phyloP scores from a whole-genome alignment of 2,888 invertebrate genomes.

The Apamea monoglypha region DNA sequence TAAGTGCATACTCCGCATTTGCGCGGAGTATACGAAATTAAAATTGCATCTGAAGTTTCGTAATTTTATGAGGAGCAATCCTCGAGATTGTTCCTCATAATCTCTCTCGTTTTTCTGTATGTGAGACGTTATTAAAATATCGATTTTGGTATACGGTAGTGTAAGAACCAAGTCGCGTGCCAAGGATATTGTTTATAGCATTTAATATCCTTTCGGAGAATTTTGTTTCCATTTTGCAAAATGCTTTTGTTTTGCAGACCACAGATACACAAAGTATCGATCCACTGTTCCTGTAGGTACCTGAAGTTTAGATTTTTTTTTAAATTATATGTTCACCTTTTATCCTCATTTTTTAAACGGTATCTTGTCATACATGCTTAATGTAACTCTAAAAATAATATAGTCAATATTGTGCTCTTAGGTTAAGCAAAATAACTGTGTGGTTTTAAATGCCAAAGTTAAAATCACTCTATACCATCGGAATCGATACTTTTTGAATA shows the following conservation, averaged over 20 bases:
- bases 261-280: not conserved
- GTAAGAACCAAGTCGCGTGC: constrained; percentile 5
- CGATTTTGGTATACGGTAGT: not conserved
- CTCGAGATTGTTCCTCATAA: no score
- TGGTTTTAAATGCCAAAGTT: no score
- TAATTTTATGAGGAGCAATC: constrained; percentile 17
- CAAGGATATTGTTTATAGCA: constrained; percentile 17
- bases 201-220: constrained; percentile 19
- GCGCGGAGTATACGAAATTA: constrained; percentile 29
- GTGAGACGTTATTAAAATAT: constrained; percentile 18
- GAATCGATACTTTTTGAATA: constrained; percentile 10
- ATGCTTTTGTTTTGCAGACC: not conserved
- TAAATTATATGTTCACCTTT: not conserved
- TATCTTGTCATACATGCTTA: not conserved
- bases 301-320: not conserved
- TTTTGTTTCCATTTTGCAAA: constrained; percentile 6
- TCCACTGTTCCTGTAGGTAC: not conserved
- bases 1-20: constrained; percentile 32
- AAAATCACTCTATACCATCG: not conserved
- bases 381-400: not conserved
- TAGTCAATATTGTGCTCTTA: not conserved
- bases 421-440: not conserved
- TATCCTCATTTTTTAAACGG: no score
- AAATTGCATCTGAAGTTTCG: constrained; percentile 36
- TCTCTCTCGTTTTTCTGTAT: not conserved